phyloP scores from a whole-genome alignment of 2,113 vertebrate genomes.

The Ancistrus triradiatus region DNA sequence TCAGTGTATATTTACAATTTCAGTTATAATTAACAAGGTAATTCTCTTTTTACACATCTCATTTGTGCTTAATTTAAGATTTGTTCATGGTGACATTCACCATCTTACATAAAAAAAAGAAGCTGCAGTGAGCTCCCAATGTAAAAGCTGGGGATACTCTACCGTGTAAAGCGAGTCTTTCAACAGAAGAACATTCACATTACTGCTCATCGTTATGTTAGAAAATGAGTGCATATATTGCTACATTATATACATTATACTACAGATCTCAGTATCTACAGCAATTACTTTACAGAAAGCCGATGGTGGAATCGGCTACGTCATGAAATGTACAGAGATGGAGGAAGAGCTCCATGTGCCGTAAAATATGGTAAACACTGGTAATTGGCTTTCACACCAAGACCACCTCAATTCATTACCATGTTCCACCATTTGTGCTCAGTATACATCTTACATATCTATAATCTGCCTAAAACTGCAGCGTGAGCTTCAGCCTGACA shows the following conservation, averaged over 20 bases:
- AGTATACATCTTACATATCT: no score
- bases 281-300: slow-evolving; percentile 59
- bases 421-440: no score
- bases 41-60: slow-evolving; percentile 48
- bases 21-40: slow-evolving; percentile 75
- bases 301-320: slow-evolving; percentile 21
- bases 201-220: slow-evolving; percentile 86
- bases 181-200: slow-evolving; percentile 87
- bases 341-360: no score
- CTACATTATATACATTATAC: slow-evolving; percentile 96
- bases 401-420: no score
- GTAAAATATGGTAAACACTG: no score
- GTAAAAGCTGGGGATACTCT: slow-evolving; percentile 68
- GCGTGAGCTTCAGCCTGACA: no score
- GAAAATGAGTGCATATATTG: slow-evolving; percentile 78
- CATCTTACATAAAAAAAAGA: slow-evolving; percentile 90
- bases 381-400: no score
- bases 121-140: slow-evolving; percentile 59
- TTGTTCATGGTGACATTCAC: slow-evolving; percentile 71
- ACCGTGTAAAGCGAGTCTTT: slow-evolving; percentile 75
- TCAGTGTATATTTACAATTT: slow-evolving; percentile 91
- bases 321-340: no score
- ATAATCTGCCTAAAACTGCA: no score
- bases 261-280: slow-evolving; percentile 69
- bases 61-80: slow-evolving; percentile 49